Evolutionary conservation across 2,888 invertebrate genomes (phyloP).

Genomic region (Drosophila koepferae): DNA sequence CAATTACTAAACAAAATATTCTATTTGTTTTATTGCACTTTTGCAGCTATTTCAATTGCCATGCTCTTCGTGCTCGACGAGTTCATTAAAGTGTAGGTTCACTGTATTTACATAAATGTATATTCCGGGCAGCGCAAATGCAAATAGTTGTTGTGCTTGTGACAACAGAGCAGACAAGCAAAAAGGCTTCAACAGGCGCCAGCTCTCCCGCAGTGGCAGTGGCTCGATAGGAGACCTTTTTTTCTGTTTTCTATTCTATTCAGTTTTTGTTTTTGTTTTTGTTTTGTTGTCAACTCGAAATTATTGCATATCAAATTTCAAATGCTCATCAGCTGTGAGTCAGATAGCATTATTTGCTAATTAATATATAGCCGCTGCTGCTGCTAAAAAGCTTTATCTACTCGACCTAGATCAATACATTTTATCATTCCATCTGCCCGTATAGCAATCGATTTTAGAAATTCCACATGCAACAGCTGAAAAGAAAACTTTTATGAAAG

Average conservation of each 20-base stretch:
- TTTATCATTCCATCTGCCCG: background rate
- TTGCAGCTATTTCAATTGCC: constrained; percentile 5
- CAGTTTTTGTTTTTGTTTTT: background rate
- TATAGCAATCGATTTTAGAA: background rate
- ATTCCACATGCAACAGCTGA: background rate
- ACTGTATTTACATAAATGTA: constrained; percentile 26
- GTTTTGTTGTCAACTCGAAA: constrained; percentile 22
- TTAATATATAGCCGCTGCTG: constrained; percentile 7
- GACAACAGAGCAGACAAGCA: constrained; percentile 33
- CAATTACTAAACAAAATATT: background rate
- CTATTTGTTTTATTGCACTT: background rate
- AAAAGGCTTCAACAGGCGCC: constrained; percentile 45
- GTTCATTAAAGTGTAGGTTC: constrained; percentile 11
- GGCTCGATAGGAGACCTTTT: constrained; percentile 6
- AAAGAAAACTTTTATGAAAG: background rate
- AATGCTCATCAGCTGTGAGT: constrained; percentile 7
- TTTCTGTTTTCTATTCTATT: background rate
- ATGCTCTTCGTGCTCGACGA: background rate
- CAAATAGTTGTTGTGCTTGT: constrained; percentile 61
- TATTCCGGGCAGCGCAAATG: constrained; percentile 40
- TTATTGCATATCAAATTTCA: constrained; percentile 38
- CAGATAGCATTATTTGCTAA: constrained; percentile 20
- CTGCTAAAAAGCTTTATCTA: background rate
- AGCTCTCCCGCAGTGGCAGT: constrained; percentile 9
- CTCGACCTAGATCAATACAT: constrained; percentile 1